phyloP scores from a whole-genome alignment of 2,888 invertebrate species.

The Biston betularia region DNA sequence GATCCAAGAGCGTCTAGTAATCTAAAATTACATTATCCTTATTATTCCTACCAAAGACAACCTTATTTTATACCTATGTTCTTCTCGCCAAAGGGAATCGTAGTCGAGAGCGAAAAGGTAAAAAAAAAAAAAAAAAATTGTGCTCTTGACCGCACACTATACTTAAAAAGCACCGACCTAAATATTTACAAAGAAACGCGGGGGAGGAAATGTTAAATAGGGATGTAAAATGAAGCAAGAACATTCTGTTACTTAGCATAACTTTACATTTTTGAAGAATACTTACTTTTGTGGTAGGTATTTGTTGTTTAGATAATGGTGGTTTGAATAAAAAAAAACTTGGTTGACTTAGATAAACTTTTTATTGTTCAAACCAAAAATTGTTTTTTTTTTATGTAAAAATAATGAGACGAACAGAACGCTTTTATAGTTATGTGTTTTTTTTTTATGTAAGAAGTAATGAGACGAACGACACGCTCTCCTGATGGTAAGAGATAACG shows the following conservation, averaged over 20 bases:
- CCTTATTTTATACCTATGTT: neutral
- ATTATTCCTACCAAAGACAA: too few species aligned
- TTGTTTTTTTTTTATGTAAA: too few species aligned
- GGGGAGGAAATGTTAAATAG: conserved; percentile 43
- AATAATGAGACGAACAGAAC: too few species aligned
- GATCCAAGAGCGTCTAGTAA: too few species aligned
- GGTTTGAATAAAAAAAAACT: conserved; percentile 7
- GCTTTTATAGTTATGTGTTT: too few species aligned
- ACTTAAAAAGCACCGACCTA: conserved; percentile 40
- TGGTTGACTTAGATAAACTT: neutral
- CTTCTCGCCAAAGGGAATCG: neutral
- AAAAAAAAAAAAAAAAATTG: conserved; percentile 13
- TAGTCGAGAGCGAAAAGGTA: conserved; percentile 13
- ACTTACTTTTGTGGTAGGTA: conserved; percentile 22
- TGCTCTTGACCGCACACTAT: conserved; percentile 27
- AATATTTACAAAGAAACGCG: conserved; percentile 44
- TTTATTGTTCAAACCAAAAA: too few species aligned
- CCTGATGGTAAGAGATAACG: too few species aligned
- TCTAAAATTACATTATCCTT: too few species aligned
- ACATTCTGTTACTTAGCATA: conserved; percentile 47
- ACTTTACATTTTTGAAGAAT: conserved; percentile 46
- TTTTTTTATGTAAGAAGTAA: too few species aligned
- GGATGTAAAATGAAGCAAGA: conserved; percentile 44
- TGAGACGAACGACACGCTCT: too few species aligned
- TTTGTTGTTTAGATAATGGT: conserved; percentile 24